A percentile compares a stretch with the other conserved stretches of the same genome.
Conservation (phyloP, 2,797 vertebrate genomes). For the Mormyrops boulengeri region DNA sequence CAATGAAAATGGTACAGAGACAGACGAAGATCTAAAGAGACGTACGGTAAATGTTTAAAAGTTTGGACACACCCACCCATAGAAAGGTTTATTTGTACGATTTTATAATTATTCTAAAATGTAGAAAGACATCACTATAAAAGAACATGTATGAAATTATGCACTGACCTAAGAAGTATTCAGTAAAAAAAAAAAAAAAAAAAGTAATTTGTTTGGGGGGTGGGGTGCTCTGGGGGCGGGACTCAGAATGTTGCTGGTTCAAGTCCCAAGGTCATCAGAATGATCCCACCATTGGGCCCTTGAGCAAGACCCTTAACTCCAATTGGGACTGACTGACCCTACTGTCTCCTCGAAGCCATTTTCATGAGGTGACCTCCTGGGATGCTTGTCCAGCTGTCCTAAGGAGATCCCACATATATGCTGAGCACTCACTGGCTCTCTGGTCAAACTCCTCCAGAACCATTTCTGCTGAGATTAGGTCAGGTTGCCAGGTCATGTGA, state of each 20-base stretch:
- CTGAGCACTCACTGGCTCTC: background rate
- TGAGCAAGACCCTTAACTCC: background rate
- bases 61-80: background rate
- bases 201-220: no score
- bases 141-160: no score
- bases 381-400: background rate
- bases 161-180: no score
- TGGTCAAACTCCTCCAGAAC: background rate
- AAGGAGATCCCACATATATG: background rate
- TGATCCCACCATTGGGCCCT: background rate
- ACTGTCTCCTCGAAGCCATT: background rate
- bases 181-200: no score
- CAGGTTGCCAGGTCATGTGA: background rate
- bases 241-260: background rate
- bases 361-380: background rate
- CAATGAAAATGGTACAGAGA: background rate
- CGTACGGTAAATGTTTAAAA: background rate
- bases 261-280: background rate
- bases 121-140: background rate
- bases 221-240: background rate
- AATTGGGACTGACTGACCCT: background rate
- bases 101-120: background rate
- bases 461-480: background rate
- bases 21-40: background rate
- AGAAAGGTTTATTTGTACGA: background rate